Evolutionary conservation across 2,888 invertebrate genomes (phyloP).

Genomic region (Oxycera nigricornis): DNA sequence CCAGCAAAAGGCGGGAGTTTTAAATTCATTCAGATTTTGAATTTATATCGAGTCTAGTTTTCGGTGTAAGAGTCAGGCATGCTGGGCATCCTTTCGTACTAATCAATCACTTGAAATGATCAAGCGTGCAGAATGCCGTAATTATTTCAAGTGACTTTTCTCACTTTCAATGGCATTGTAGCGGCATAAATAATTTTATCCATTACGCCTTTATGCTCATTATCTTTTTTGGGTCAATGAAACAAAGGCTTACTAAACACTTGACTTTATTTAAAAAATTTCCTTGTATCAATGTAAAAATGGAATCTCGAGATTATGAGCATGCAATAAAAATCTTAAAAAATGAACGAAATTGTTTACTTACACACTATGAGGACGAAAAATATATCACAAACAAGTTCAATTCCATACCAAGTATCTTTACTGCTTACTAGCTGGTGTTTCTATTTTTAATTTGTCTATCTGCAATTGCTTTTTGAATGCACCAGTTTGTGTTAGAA

Average conservation of each 20-base stretch:
- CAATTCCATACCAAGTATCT: not conserved
- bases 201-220: too few relatives aligned
- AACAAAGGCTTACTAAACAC: not conserved
- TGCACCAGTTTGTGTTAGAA: constrained; percentile 73
- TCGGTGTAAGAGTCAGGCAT: too few relatives aligned
- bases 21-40: too few relatives aligned
- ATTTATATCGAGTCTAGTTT: too few relatives aligned
- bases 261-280: not conserved
- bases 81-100: too few relatives aligned
- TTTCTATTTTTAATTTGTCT: constrained; percentile 63
- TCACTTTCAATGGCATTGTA: too few relatives aligned
- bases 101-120: too few relatives aligned
- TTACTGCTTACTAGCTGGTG: not conserved
- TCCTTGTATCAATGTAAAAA: constrained; percentile 16
- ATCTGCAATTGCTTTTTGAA: constrained; percentile 72
- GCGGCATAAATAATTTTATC: too few relatives aligned
- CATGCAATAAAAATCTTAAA: not conserved
- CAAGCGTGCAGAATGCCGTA: too few relatives aligned
- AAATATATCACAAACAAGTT: constrained; percentile 14
- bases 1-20: too few relatives aligned
- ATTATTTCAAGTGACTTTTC: too few relatives aligned
- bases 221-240: too few relatives aligned
- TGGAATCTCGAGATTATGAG: constrained; percentile 34
- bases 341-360: not conserved
- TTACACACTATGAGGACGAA: constrained; percentile 10